Conservation (phyloP, 23 tunicate species). For the Styela clava region DNA sequence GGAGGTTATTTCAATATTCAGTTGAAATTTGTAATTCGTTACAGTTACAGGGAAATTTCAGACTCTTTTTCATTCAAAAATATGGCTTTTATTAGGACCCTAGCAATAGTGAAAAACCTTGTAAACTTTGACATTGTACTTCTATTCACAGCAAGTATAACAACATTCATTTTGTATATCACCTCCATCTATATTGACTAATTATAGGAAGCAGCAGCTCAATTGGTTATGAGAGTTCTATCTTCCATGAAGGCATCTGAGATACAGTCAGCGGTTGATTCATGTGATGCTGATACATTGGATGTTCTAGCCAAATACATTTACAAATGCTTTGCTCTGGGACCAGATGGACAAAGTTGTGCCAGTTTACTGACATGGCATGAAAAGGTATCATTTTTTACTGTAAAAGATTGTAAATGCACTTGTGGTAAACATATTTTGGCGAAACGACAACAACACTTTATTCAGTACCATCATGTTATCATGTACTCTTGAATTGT, state of each 20-base stretch:
- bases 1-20: too few relatives aligned
- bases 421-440: too few relatives aligned
- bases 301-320: slow-evolving; percentile 87
- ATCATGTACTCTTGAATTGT: not conserved
- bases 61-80: too few relatives aligned
- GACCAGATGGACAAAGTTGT: slow-evolving; percentile 86
- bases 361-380: slow-evolving; percentile 80
- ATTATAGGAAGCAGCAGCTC: slow-evolving; percentile 41
- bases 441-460: too few relatives aligned
- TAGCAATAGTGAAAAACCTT: too few relatives aligned
- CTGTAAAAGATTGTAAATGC: not conserved
- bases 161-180: too few relatives aligned
- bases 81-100: too few relatives aligned
- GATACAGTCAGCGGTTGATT: slow-evolving; percentile 54
- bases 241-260: slow-evolving; percentile 67
- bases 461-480: not conserved
- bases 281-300: slow-evolving; percentile 50
- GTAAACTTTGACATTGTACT: too few relatives aligned
- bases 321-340: slow-evolving; percentile 89
- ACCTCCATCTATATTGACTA: too few relatives aligned
- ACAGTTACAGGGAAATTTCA: too few relatives aligned
- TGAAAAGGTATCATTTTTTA: slow-evolving; percentile 41
- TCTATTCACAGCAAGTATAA: too few relatives aligned
- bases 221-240: slow-evolving; percentile 73
- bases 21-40: too few relatives aligned